Evolutionary conservation across 2,113 vertebrate species (phyloP).

Genomic region (Corythaixoides concolor): DNA sequence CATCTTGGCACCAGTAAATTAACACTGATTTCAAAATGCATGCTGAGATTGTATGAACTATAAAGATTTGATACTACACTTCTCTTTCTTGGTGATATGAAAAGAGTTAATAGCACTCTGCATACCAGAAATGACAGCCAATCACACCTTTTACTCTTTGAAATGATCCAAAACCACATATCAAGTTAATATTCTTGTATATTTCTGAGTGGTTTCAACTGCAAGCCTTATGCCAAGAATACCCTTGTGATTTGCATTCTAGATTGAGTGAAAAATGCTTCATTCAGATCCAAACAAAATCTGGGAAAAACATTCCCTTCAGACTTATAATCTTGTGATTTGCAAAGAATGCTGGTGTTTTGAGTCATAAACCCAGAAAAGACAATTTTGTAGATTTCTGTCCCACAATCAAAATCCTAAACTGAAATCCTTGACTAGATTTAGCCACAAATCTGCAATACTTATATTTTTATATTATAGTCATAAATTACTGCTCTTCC

Average conservation of each 20-base stretch:
- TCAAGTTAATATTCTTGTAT: constrained; percentile 26
- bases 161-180: constrained; percentile 51
- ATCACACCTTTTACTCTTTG: constrained; percentile 46
- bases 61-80: neutral
- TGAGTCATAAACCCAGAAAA: constrained; percentile 12
- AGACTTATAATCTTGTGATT: constrained; percentile 46
- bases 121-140: neutral
- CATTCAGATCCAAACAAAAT: constrained; percentile 46
- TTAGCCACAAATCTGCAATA: neutral
- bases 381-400: constrained; percentile 9
- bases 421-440: constrained; percentile 7
- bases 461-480: constrained; percentile 30
- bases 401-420: neutral
- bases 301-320: neutral
- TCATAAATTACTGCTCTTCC: neutral
- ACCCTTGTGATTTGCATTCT: constrained; percentile 37
- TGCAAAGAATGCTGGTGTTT: constrained; percentile 40
- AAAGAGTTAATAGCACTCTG: neutral
- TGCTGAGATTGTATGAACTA: neutral
- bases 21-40: neutral
- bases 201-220: constrained; percentile 29
- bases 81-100: neutral
- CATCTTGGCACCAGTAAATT: neutral
- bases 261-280: constrained; percentile 38
- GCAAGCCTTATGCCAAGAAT: constrained; percentile 27